phyloP scores from a whole-genome alignment of 2,113 vertebrate genomes.

The Bos javanicus region DNA sequence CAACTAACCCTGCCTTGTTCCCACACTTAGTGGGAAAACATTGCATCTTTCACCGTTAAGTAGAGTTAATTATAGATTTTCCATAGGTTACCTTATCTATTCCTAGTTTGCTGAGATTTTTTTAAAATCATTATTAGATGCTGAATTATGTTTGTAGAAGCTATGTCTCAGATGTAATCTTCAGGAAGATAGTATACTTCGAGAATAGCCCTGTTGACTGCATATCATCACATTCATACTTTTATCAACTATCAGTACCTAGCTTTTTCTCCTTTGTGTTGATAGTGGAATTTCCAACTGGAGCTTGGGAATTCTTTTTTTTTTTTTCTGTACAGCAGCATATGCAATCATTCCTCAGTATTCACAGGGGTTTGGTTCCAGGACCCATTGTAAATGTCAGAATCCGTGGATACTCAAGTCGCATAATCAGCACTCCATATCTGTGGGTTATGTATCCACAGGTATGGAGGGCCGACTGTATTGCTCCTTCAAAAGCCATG shows the following conservation, averaged over 20 bases:
- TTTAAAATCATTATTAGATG: not conserved
- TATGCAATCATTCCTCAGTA: not conserved
- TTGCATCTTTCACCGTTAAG: not conserved
- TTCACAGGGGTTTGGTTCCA: not conserved
- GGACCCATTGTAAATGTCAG: not conserved
- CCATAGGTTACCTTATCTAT: not conserved
- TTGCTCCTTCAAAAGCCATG: conserved; percentile 5
- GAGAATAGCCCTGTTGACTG: not conserved
- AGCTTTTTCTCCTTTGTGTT: not conserved
- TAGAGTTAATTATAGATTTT: not conserved
- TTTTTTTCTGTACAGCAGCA: not conserved
- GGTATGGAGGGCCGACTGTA: not conserved
- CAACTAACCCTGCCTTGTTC: not conserved
- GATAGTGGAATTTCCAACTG: not conserved
- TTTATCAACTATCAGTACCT: not conserved
- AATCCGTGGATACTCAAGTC: not conserved
- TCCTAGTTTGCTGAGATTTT: not conserved
- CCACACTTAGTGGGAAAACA: not conserved
- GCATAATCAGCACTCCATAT: not conserved
- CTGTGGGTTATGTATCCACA: not conserved
- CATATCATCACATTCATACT: not conserved
- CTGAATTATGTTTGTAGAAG: not conserved
- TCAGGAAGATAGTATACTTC: not conserved
- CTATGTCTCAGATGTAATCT: not conserved
- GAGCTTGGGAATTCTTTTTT: not conserved